Base-by-base conservation (phyloP, 1,140 invertebrate genomes). In the Stenopsyche tienmushanensis region DNA sequence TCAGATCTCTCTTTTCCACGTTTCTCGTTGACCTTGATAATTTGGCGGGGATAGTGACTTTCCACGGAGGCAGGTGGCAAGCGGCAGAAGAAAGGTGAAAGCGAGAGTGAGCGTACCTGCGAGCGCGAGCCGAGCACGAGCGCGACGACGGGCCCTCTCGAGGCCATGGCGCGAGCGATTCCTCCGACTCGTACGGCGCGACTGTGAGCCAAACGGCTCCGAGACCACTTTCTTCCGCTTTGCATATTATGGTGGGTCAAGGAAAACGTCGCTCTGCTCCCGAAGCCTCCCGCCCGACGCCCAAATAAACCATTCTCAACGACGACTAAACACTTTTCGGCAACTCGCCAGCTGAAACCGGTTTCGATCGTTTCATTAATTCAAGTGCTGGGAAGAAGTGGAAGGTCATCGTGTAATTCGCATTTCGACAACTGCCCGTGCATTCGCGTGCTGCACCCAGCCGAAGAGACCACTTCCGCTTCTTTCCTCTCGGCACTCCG, bases 181-280 rank as follows among this genome's bases (percentile, higher is more conserved):
- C 45, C 15, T 7, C 25, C 21, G 10, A 18, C 53, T 15, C 29
- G 5, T 5, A 5, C 29, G 29, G 5, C 29, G 29, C 29, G 5
- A 13, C 29, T 34, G 29, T 7, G 17, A 15, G 23, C 52, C 29
- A 25, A 50, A 17, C 8, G 8, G 34, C 34, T n/a, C 29, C 21
- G 39, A 66, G 17, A 15, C 39, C 49, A 69, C 67, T 69, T 69
- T 69, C 67, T 69, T 69, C 57, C 67, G 42, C 44, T 69, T 65
- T 65, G 62, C 67, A 65, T 64, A 64, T 59, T 53, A 47, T 26
- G 62, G 60, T 42, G 67, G 63, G 67, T 65, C 67, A 65, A 69
- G 67, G 67, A 65, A 65, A 69, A 67, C 65, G 41, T 53, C 50
- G 34, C 47, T 62, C 21, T 9, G 3, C 9, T 3, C 50, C 15